Percentiles rank a stretch among this genome's conserved stretches.
Evolutionary conservation across 2,888 invertebrate genomes (phyloP).

Genomic region (Cephus pulcher): DNA sequence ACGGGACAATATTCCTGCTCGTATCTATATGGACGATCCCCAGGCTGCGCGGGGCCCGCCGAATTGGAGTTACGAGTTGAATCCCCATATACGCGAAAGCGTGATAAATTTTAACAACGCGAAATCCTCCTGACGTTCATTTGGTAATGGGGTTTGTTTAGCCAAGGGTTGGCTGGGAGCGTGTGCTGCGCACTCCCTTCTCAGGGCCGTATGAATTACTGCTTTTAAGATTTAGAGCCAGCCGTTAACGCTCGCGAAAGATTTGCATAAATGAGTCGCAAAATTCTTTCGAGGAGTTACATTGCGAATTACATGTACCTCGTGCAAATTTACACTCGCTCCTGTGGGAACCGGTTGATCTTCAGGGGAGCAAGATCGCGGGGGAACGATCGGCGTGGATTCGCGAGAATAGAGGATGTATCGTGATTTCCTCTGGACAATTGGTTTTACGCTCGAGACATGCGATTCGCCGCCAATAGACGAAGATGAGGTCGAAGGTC

Average conservation of each 20-base stretch:
- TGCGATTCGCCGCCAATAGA: constrained; percentile 56
- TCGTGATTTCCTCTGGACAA: constrained; percentile 30
- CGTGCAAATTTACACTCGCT: neutral
- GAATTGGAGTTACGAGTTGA: neutral
- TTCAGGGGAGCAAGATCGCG: neutral
- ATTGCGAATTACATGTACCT: neutral
- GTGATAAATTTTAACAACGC: constrained; percentile 3
- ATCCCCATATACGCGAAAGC: neutral
- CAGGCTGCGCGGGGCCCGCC: neutral
- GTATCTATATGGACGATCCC: neutral
- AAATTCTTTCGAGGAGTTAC: neutral
- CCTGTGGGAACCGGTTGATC: neutral
- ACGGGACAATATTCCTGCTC: neutral
- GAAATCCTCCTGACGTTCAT: constrained; percentile 4
- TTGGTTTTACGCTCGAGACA: constrained; percentile 40
- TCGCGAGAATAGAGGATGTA: neutral
- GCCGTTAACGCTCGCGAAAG: constrained; percentile 39
- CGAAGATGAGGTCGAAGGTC: constrained; percentile 49
- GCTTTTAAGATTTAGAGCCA: constrained; percentile 49
- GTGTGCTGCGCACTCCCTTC: constrained; percentile 4
- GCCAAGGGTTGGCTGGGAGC: neutral
- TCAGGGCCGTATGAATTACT: constrained; percentile 43
- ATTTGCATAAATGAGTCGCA: constrained; percentile 44
- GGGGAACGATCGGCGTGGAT: neutral
- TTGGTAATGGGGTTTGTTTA: constrained; percentile 39